These are phyloP conservation scores for Papilio polyxenes DNA, from an alignment of 1,140 invertebrate genomes.

Conservation along the genomic window DNA sequence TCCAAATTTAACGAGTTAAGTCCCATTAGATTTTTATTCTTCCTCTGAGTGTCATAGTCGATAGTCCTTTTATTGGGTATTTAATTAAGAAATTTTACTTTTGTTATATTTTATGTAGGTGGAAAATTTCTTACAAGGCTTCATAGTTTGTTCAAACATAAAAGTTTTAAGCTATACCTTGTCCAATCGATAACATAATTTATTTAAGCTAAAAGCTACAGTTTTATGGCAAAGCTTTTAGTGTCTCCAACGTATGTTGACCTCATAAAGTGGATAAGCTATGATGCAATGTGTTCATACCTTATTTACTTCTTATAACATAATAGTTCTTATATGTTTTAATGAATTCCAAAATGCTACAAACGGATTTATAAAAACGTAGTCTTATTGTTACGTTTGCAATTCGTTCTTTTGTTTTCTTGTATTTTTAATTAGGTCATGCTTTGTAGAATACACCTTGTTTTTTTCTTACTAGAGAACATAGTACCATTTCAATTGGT, in stretches of 20 bases:
- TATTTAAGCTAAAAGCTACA: not conserved
- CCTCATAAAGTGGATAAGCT: slow-evolving; percentile 1
- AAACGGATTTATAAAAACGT: not conserved
- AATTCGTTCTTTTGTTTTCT: not conserved
- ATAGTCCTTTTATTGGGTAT: no score
- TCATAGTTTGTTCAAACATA: not conserved
- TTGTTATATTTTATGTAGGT: no score
- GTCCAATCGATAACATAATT: not conserved
- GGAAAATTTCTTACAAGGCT: not conserved
- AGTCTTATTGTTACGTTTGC: not conserved
- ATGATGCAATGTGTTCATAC: not conserved
- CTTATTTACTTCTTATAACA: not conserved
- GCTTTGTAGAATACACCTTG: not conserved
- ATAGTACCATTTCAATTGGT: not conserved
- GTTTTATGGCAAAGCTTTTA: slow-evolving; percentile 14
- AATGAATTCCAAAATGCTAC: not conserved
- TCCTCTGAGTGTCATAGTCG: no score
- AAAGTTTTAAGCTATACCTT: slow-evolving; percentile 11
- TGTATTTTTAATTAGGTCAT: slow-evolving; percentile 7
- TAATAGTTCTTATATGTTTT: not conserved
- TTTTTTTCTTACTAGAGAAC: not conserved
- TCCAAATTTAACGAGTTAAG: no score
- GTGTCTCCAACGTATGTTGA: slow-evolving; percentile 7
- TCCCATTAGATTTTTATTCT: no score
- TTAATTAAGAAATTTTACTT: no score